A percentile compares a stretch with the other conserved stretches of the same genome.
These are phyloP conservation scores for Galagoides demidoff DNA, from an alignment of 2,797 vertebrate genomes.

Conservation along the genomic window DNA sequence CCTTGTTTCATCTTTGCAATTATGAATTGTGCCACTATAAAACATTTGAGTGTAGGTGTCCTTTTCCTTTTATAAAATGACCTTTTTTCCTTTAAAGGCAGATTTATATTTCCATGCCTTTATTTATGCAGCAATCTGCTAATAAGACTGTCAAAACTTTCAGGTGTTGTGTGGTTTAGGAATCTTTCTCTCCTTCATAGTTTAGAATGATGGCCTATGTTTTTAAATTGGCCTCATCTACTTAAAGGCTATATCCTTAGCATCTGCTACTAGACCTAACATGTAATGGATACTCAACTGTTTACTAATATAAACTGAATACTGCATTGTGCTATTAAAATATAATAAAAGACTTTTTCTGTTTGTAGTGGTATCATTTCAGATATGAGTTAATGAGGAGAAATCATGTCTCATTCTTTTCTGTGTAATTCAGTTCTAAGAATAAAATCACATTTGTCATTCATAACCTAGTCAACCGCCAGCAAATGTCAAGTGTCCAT, in stretches of 20 bases:
- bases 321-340: not conserved
- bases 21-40: too few relatives aligned
- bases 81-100: too few relatives aligned
- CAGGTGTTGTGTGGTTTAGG: not conserved
- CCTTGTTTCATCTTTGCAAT: too few relatives aligned
- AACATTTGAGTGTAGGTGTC: too few relatives aligned
- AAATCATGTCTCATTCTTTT: not conserved
- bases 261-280: not conserved
- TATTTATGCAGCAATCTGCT: not conserved
- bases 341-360: not conserved
- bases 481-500: not conserved
- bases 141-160: not conserved
- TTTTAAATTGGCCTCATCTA: not conserved
- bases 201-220: not conserved
- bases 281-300: not conserved
- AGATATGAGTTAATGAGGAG: not conserved
- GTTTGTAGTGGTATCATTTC: not conserved
- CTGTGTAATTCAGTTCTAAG: not conserved
- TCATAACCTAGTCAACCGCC: not conserved
- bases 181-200: constrained; percentile 9
- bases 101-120: not conserved
- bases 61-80: too few relatives aligned
- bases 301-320: not conserved
- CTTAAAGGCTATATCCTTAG: not conserved
- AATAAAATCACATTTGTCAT: not conserved